Conservation (phyloP, 64 coral and sea anemone genomes). For the Anthopleura sola region DNA sequence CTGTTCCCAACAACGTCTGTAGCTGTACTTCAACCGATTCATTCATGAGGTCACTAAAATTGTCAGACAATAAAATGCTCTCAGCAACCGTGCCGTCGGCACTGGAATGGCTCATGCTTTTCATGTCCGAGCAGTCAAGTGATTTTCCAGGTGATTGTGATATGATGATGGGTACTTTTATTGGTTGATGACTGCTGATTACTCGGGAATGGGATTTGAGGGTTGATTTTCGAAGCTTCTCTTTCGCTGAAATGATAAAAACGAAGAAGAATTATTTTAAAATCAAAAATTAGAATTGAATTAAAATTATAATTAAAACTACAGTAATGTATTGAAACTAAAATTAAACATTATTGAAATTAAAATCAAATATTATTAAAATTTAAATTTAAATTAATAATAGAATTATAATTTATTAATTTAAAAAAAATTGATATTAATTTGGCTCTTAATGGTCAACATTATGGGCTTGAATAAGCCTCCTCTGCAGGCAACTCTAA, state of each 20-base stretch:
- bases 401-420: no score
- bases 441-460: no score
- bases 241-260: constrained; percentile 49
- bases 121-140: background rate
- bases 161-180: background rate
- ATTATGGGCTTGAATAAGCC: no score
- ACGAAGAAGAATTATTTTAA: background rate
- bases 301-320: background rate
- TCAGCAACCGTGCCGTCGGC: background rate
- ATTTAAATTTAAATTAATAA: no score
- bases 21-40: constrained; percentile 71
- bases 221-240: constrained; percentile 43
- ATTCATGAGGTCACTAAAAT: constrained; percentile 64
- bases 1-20: constrained; percentile 49
- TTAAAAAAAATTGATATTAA: no score
- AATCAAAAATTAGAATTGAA: background rate
- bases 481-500: no score
- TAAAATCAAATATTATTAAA: no score
- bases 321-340: no score
- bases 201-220: constrained; percentile 66
- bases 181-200: constrained; percentile 74
- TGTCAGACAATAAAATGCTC: constrained; percentile 42
- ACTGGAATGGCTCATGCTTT: background rate
- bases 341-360: no score
- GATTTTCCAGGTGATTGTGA: background rate